Evolutionary conservation across 1,140 invertebrate genomes (phyloP).

Genomic region (Drosophila simulans): DNA sequence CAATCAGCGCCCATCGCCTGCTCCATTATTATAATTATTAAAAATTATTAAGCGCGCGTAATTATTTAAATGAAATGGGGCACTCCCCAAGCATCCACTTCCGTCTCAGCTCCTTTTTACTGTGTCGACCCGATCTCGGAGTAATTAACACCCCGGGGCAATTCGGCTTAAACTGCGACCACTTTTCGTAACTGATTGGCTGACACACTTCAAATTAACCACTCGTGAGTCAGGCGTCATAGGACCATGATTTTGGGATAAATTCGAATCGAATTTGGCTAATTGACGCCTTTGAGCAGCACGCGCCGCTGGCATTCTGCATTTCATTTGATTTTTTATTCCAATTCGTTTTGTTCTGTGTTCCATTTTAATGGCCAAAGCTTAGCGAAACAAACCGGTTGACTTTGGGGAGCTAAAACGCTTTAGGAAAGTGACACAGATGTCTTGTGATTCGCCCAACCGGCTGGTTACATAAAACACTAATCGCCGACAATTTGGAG

Average conservation of each 20-base stretch:
- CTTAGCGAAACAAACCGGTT: constrained; percentile 41
- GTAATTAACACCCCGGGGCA: constrained; percentile 75
- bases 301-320: constrained; percentile 58
- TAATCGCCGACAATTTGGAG: constrained; percentile 37
- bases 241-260: constrained; percentile 19
- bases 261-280: constrained; percentile 48
- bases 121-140: constrained; percentile 6
- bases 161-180: constrained; percentile 28
- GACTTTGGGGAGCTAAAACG: not conserved
- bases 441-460: constrained; percentile 39
- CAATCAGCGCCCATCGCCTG: constrained; percentile 72
- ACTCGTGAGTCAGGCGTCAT: constrained; percentile 58
- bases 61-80: constrained; percentile 81
- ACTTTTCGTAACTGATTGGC: constrained; percentile 5
- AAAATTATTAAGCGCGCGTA: constrained; percentile 82
- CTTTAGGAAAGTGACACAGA: constrained; percentile 50
- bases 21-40: constrained; percentile 81
- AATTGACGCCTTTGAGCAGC: constrained; percentile 75
- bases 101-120: constrained; percentile 41
- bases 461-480: constrained; percentile 52
- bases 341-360: constrained; percentile 19
- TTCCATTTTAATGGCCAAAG: constrained; percentile 61
- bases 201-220: constrained; percentile 65
- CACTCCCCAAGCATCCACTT: constrained; percentile 49
- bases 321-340: constrained; percentile 31